Evolutionary conservation across 2,113 vertebrate species (phyloP).

Genomic region (Ciconia stormi): DNA sequence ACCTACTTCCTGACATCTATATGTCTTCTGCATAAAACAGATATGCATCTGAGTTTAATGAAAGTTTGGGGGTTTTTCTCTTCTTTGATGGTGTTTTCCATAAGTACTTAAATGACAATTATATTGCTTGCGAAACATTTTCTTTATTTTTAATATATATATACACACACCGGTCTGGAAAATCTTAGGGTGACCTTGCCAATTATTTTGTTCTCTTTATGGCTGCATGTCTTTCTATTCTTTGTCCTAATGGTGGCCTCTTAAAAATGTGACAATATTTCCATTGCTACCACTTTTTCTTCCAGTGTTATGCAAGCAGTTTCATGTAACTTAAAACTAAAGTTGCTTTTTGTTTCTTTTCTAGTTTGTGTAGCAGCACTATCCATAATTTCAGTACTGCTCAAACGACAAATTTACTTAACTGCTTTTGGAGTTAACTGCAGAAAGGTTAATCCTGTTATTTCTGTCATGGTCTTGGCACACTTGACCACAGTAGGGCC

Average conservation of each 20-base stretch:
- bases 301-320: background rate
- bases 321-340: background rate
- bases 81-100: constrained; percentile 49
- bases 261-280: background rate
- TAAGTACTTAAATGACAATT: background rate
- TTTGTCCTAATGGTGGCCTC: background rate
- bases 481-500: background rate
- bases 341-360: background rate
- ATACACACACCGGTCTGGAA: background rate
- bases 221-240: background rate
- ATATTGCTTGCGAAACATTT: background rate
- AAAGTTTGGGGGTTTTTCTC: constrained; percentile 3
- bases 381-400: background rate
- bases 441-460: background rate
- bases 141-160: background rate
- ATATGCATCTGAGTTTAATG: constrained; percentile 4
- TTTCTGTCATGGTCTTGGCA: background rate
- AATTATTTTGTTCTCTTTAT: background rate
- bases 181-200: background rate
- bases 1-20: constrained; percentile 48
- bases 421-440: background rate
- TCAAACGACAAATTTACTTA: background rate
- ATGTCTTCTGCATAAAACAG: constrained; percentile 11
- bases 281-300: background rate
- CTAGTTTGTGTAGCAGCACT: background rate